Base-by-base conservation (phyloP, 2,888 invertebrate genomes). In the Macrosoma leucophasiata region DNA sequence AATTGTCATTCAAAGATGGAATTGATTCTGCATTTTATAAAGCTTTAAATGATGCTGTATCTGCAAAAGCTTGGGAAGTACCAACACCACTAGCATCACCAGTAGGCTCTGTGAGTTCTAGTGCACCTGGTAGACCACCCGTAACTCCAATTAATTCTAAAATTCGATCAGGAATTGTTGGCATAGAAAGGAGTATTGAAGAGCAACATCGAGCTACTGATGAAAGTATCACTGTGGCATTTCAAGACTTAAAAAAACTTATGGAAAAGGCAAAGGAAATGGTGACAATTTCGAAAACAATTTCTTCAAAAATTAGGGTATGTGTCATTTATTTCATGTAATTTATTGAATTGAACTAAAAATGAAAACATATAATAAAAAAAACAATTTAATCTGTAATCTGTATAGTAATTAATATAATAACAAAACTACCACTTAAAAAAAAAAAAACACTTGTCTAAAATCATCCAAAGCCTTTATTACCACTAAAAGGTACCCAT, bases 251-350 rank as follows among this genome's bases (percentile, higher is more conserved):
- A 33, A 93, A 87, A 57, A 94, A 95, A 56, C 85, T 99, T 2
- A 99, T 99, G 94, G 90, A 89, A 33, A 95, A 95, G 89, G 98
- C 98, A 0, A 95, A 97, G 69, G 97, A 98, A 51, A 99, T 99
- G 99, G 98, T 99, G 23, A 78, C 86, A 1, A 82, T 99, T 47
- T 95, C 98, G 0, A 95, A 95, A 67, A 92, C 88, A 48, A 98
- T 99, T 56, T 95, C 98, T 14, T 89, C 88, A 28, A 97, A 96
- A 86, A 95, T 99, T 55, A 90, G 92, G 68, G 90, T 89, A 68
- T 73, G 61, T 66, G 23, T 30, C 2, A 5, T 20, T 21, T 25
- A 26, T 23, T 22, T 26, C 12, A 17, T n/a, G n/a, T n/a, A n/a
- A n/a, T n/a, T n/a, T n/a, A n/a, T n/a, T n/a, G n/a, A n/a, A n/a